Conservation (phyloP, 2,888 invertebrate genomes). For the Melipona bicolor region DNA sequence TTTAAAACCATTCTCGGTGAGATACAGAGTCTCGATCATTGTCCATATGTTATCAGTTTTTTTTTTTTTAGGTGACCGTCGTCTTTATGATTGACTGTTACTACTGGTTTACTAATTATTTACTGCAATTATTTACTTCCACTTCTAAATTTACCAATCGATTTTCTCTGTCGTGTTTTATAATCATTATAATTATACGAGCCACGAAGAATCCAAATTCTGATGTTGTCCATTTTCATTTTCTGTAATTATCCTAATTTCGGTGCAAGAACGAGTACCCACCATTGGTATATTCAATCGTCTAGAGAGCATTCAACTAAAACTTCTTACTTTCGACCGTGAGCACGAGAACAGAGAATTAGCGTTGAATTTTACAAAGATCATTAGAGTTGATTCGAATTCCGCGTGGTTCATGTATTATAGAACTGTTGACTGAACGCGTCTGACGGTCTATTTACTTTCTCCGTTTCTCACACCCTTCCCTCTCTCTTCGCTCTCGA, state of each 20-base stretch:
- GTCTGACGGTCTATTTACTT: not conserved
- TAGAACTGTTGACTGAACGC: not conserved
- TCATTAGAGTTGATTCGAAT: not conserved
- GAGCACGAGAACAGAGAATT: not conserved
- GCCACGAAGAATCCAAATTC: not conserved
- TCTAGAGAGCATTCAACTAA: not conserved
- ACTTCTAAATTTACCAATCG: not conserved
- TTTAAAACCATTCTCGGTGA: not conserved
- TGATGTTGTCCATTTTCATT: not conserved
- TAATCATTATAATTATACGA: not conserved
- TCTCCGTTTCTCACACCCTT: not conserved
- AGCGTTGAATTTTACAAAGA: not conserved
- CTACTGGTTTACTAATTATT: too few species aligned
- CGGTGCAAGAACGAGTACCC: too few species aligned
- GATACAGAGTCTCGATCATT: not conserved
- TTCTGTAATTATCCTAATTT: not conserved
- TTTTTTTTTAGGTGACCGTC: too few species aligned
- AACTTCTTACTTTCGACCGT: not conserved
- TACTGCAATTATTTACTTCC: not conserved
- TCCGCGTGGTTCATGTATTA: not conserved
- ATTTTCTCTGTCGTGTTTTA: not conserved
- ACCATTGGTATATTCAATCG: not conserved
- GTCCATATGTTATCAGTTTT: too few species aligned
- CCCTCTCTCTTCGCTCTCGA: too few species aligned
- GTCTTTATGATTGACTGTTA: too few species aligned